Base-by-base conservation (phyloP, 2,888 invertebrate species). In the Mechanitis messenoides region DNA sequence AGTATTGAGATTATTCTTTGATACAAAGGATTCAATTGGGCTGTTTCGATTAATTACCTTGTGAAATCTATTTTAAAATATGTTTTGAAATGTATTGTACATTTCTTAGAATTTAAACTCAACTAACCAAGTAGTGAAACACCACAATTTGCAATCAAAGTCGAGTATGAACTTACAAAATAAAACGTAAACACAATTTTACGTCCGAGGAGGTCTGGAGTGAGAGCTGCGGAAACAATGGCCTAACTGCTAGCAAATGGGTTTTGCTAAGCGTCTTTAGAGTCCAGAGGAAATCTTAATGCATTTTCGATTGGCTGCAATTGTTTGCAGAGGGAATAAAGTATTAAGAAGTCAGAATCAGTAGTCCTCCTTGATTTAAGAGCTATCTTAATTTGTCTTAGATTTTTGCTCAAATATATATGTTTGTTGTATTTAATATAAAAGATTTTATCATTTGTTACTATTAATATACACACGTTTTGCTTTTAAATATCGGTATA, bases 81-180 rank as follows among this genome's bases (percentile, higher is more conserved):
- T 42, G 9, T 42, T 42, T 42, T 42, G 1, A 7, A 42, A 42
- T 35, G 6, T 9, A 42, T 9, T 35, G 6, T 9, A 7, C 11
- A 3, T 42, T 42, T 11, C 42, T 31, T 31, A 11, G 6, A 31
- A 31, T 9, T 31, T 31, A 31, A 50, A 50, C 12, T n/a, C 47
- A n/a, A 47, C 28, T 47, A 28, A 58, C 28, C n/a, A n/a, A 55
- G 56, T 45, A 62, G 33, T 20, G 53, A 59, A 45, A 45, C 46
- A 31, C 46, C 57, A 61, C 54, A 58, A 58, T 63, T 71, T 64
- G 65, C 70, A 72, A 74, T 71, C 59, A 63, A 53, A 65, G 33
- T 59, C 50, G 55, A 63, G 58, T 62, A 57, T 63, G 59, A 64
- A 61, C 53, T 56, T 59, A 56, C 58, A 60, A 60, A 63, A 60